These are phyloP conservation scores for Graptemys geographica DNA, from an alignment of 2,797 vertebrate genomes.

Conservation along the genomic window DNA sequence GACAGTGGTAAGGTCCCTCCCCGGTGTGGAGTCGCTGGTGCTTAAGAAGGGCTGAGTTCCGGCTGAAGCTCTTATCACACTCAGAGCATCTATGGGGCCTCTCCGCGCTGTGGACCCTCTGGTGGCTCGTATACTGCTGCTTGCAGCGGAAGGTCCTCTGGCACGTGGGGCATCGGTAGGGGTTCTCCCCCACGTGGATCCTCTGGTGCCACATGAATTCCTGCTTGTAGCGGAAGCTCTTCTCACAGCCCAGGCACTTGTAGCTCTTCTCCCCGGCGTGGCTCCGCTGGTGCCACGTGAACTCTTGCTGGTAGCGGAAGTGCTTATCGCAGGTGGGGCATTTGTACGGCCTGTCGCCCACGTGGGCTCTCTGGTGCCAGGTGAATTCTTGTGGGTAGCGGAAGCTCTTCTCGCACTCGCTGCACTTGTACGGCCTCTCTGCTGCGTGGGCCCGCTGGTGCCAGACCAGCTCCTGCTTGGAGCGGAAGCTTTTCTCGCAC, in stretches of 20 bases:
- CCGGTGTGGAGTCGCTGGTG: not conserved
- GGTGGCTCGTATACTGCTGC: slow-evolving; percentile 27
- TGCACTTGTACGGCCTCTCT: not conserved
- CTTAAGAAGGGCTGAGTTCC: not conserved
- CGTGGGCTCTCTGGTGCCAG: slow-evolving; percentile 13
- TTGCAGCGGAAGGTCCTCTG: slow-evolving; percentile 9
- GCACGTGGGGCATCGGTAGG: not conserved
- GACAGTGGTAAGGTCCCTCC: not conserved
- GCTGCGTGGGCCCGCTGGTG: slow-evolving; percentile 56
- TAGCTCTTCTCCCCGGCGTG: not conserved
- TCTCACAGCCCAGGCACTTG: not conserved
- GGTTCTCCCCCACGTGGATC: not conserved
- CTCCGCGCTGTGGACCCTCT: not conserved
- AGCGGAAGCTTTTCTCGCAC: slow-evolving; percentile 68
- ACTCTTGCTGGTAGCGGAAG: slow-evolving; percentile 27
- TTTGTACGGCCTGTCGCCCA: not conserved
- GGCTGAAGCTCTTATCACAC: not conserved
- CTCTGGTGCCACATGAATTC: slow-evolving; percentile 28
- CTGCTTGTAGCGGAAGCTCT: slow-evolving; percentile 27
- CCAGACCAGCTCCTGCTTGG: slow-evolving; percentile 63
- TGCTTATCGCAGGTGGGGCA: not conserved
- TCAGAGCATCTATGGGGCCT: slow-evolving; percentile 1
- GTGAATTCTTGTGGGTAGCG: slow-evolving; percentile 12
- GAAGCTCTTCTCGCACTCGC: slow-evolving; percentile 5
- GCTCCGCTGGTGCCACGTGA: slow-evolving; percentile 20